phyloP scores from a whole-genome alignment of 64 coral and sea anemone genomes.

The Anthopleura sola region DNA sequence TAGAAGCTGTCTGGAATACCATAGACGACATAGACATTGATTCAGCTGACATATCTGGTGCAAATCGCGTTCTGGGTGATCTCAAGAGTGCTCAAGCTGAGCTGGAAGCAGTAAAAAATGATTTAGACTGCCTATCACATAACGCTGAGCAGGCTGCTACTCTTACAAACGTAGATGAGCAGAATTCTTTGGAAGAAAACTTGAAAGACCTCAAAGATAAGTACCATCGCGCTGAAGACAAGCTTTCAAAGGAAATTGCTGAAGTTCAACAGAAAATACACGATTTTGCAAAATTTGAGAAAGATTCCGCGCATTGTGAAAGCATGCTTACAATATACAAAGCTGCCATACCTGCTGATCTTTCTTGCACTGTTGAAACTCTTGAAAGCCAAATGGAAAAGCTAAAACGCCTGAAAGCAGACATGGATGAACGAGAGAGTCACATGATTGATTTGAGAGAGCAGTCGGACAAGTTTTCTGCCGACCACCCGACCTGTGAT shows the following conservation, averaged over 20 bases:
- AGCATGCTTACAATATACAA: conserved; percentile 76
- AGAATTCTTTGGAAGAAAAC: not conserved
- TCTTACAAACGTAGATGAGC: not conserved
- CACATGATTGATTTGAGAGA: conserved; percentile 47
- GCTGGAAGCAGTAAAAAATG: conserved; percentile 44
- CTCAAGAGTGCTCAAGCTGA: conserved; percentile 53
- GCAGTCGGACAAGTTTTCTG: conserved; percentile 22
- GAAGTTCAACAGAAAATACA: conserved; percentile 35
- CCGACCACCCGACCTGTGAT: not conserved
- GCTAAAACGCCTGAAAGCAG: conserved; percentile 55
- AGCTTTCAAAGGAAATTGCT: not conserved
- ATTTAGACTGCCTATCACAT: conserved; percentile 38
- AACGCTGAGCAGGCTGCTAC: not conserved
- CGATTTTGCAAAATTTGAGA: conserved; percentile 52
- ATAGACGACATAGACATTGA: not conserved
- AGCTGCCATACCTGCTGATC: conserved; percentile 57
- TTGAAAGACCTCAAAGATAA: conserved; percentile 1
- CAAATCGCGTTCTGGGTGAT: conserved; percentile 45
- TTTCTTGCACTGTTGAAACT: conserved; percentile 60
- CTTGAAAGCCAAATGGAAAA: conserved; percentile 65
- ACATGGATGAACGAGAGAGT: conserved; percentile 71
- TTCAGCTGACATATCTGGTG: conserved; percentile 42
- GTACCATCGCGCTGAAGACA: not conserved
- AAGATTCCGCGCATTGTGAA: conserved; percentile 60
- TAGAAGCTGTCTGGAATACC: conserved; percentile 9